These are phyloP conservation scores for Diorhabda sublineata DNA, from an alignment of 1,140 invertebrate genomes.

Conservation along the genomic window DNA sequence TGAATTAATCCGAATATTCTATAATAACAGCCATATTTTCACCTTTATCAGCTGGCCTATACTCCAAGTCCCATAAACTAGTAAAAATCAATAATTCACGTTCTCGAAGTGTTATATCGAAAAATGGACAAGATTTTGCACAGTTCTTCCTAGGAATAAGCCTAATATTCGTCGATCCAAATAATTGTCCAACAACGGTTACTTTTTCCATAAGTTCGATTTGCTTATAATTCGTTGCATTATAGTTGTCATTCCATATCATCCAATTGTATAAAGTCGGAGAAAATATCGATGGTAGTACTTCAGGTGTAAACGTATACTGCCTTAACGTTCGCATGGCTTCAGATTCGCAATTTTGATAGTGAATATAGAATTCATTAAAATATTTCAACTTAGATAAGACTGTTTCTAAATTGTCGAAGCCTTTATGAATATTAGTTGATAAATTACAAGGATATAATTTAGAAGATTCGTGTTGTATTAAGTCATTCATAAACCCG, in stretches of 20 bases:
- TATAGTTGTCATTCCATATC: conserved; percentile 72
- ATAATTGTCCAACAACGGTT: conserved; percentile 69
- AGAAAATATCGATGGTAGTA: conserved; percentile 68
- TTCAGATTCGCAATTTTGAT: conserved; percentile 78
- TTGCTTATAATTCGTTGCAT: conserved; percentile 66
- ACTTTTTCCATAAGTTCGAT: conserved; percentile 66
- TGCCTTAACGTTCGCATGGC: conserved; percentile 55
- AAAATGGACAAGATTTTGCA: conserved; percentile 60
- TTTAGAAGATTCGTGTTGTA: conserved; percentile 12
- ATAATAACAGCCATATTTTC: conserved; percentile 73
- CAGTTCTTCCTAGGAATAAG: conserved; percentile 67
- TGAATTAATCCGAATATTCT: conserved; percentile 53
- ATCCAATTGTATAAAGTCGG: conserved; percentile 78
- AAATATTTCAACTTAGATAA: conserved; percentile 27
- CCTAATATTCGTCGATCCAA: conserved; percentile 62
- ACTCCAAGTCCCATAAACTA: conserved; percentile 72
- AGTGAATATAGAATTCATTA: conserved; percentile 76
- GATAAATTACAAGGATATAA: conserved; percentile 38
- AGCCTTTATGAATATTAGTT: conserved; percentile 29
- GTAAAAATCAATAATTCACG: conserved; percentile 71
- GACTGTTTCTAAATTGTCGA: conserved; percentile 17
- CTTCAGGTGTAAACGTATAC: conserved; percentile 69
- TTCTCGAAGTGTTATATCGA: conserved; percentile 62
- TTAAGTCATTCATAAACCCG: conserved; percentile 20
- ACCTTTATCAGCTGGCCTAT: conserved; percentile 61